phyloP scores from a whole-genome alignment of 2,888 invertebrate species.

The Chrysomela aeneicollis region DNA sequence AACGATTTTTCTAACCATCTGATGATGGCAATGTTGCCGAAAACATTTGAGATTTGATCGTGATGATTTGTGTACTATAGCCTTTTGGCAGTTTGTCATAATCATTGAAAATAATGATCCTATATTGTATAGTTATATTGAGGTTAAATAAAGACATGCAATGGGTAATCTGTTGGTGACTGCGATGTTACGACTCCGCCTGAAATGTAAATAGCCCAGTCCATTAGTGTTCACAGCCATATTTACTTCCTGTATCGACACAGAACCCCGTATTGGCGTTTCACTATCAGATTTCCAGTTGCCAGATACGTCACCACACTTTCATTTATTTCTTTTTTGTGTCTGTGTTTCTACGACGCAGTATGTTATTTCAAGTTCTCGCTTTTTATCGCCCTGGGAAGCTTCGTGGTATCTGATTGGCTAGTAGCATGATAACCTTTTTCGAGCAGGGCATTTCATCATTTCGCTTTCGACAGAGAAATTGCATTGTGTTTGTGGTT shows the following conservation, averaged over 20 bases:
- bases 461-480: conserved; percentile 24
- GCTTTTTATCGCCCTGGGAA: conserved; percentile 20
- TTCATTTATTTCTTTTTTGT: conserved; percentile 26
- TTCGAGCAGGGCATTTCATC: conserved; percentile 38
- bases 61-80: too few relatives aligned
- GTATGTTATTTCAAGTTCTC: conserved; percentile 20
- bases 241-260: background rate
- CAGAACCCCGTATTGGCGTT: background rate
- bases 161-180: too few relatives aligned
- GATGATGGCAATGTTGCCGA: too few relatives aligned
- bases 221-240: background rate
- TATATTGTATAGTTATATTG: too few relatives aligned
- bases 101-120: too few relatives aligned
- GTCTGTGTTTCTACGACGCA: conserved; percentile 8
- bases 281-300: conserved; percentile 5
- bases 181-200: too few relatives aligned
- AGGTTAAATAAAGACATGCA: too few relatives aligned
- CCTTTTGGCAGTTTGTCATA: too few relatives aligned
- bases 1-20: background rate
- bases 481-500: conserved; percentile 10
- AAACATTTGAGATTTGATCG: too few relatives aligned
- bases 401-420: conserved; percentile 31
- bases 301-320: conserved; percentile 10
- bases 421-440: conserved; percentile 36
- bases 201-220: too few relatives aligned